Conservation (phyloP, 2,797 vertebrate species). For the Otolemur crassicaudatus region DNA sequence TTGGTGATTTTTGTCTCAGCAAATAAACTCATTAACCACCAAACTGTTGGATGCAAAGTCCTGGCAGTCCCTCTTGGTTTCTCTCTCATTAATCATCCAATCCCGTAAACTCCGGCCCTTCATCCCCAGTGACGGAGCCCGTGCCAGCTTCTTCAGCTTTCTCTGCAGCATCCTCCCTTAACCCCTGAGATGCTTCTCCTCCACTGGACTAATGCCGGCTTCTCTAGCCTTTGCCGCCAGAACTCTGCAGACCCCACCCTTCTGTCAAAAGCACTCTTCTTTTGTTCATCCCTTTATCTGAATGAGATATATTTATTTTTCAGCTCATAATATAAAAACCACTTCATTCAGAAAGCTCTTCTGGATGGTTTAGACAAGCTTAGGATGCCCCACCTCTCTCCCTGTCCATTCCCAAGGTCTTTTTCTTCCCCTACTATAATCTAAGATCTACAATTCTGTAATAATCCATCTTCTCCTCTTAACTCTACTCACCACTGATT, state of each 20-base stretch:
- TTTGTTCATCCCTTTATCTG: not conserved
- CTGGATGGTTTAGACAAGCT: not conserved
- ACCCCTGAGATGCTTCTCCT: rapidly evolving
- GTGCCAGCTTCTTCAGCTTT: not conserved
- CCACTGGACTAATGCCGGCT: not conserved
- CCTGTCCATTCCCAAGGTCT: not conserved
- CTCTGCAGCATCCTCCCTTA: not conserved
- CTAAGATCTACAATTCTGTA: not conserved
- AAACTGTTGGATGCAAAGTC: not conserved
- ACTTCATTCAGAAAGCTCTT: not conserved
- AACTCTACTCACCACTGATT: not conserved
- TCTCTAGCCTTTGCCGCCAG: not conserved
- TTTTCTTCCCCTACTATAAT: not conserved
- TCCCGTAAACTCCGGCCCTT: not conserved
- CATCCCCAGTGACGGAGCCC: not conserved
- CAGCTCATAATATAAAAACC: not conserved
- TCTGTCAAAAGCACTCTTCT: not conserved
- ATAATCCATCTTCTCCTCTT: not conserved
- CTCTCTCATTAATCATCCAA: not conserved
- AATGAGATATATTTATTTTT: not conserved
- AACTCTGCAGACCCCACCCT: not conserved
- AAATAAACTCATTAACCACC: not conserved
- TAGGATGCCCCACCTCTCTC: not conserved
- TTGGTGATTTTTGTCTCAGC: not conserved
- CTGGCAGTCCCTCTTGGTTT: not conserved